phyloP scores from a whole-genome alignment of 2,113 vertebrate species.

The Aspidoscelis tigris region DNA sequence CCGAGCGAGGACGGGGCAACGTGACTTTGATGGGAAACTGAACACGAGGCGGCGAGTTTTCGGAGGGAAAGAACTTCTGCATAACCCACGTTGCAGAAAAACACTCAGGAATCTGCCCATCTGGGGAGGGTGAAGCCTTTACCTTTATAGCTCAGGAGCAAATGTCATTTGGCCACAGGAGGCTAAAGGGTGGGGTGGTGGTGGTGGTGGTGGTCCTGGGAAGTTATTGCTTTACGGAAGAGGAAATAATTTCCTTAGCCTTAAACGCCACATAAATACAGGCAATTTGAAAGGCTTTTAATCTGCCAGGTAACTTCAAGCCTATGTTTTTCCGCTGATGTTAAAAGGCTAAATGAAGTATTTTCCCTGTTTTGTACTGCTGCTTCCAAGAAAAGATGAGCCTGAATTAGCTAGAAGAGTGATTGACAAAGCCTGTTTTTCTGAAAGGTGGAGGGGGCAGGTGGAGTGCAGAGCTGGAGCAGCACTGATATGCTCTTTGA shows the following conservation, averaged over 20 bases:
- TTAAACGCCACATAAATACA: no score
- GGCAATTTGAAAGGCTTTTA: conserved; percentile 20
- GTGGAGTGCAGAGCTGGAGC: neutral
- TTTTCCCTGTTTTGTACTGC: neutral
- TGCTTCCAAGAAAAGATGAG: conserved; percentile 61
- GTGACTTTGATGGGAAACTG: neutral
- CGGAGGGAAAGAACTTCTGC: neutral
- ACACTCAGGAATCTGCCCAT: neutral
- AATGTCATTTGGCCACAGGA: neutral
- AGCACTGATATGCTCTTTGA: neutral
- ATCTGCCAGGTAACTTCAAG: neutral
- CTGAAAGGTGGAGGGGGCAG: neutral
- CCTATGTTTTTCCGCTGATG: neutral
- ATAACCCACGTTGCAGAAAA: neutral
- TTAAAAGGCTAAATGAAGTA: conserved; percentile 57
- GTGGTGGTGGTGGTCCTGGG: neutral
- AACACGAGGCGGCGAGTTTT: neutral
- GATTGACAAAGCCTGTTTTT: conserved; percentile 1
- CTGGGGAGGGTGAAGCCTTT: neutral
- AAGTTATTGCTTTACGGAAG: neutral
- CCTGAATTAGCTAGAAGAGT: no score
- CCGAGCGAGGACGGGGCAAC: no score
- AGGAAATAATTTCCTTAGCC: neutral
- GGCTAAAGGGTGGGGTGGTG: neutral
- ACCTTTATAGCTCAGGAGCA: neutral